phyloP scores from a whole-genome alignment of 1,140 invertebrate species.

The Lordiphosa mommai region DNA sequence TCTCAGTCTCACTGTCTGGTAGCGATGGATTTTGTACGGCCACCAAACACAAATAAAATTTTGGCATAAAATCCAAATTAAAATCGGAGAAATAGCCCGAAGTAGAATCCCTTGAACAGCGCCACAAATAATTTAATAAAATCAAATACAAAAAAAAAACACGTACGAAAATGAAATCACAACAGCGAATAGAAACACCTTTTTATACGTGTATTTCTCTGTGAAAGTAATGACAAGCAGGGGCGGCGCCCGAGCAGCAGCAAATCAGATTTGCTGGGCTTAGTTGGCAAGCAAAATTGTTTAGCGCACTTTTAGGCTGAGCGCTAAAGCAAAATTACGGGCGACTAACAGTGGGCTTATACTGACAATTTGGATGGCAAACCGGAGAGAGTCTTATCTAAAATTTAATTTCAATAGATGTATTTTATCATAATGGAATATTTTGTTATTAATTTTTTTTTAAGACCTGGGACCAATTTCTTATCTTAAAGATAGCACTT shows the following conservation, averaged over 20 bases:
- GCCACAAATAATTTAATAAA: slow-evolving; percentile 37
- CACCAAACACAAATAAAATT: background rate
- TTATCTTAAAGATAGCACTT: no score
- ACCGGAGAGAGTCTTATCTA: no score
- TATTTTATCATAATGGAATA: no score
- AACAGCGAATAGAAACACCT: slow-evolving; percentile 13
- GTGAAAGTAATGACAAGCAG: background rate
- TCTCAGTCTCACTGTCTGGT: background rate
- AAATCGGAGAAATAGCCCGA: slow-evolving; percentile 7
- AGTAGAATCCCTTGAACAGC: slow-evolving; percentile 17
- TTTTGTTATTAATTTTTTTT: no score
- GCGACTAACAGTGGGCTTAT: no score
- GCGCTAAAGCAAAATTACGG: slow-evolving; percentile 5
- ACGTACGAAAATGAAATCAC: slow-evolving; percentile 48
- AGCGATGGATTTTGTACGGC: background rate
- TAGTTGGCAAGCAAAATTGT: slow-evolving; percentile 57
- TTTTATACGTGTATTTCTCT: background rate
- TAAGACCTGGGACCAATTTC: no score
- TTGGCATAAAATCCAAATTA: slow-evolving; percentile 27
- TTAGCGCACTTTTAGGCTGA: slow-evolving; percentile 50
- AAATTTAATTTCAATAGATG: no score
- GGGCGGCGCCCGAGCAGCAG: slow-evolving; percentile 1
- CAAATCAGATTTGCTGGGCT: slow-evolving; percentile 63
- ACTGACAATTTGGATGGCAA: background rate
- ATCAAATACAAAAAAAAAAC: slow-evolving; percentile 35